Base-by-base conservation (phyloP, 2,113 vertebrate genomes). In the Gasterosteus aculeatus region DNA sequence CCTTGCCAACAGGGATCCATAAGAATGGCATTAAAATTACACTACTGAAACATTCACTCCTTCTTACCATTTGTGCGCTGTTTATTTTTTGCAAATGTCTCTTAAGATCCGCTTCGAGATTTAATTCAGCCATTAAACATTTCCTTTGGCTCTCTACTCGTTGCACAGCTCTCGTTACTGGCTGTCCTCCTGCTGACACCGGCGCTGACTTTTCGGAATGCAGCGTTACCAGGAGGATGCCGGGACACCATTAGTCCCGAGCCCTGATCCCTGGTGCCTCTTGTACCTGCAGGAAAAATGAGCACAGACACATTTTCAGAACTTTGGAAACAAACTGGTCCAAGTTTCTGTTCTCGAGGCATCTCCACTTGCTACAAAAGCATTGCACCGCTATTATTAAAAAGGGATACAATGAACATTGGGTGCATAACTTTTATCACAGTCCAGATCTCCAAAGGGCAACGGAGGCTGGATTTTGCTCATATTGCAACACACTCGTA, bases 331-430 rank as follows among this genome's bases (percentile, higher is more conserved):
- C 49, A n/a, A 22, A 9, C n/a, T 7, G 47, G 6, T 49, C 6
- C 47, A 18, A 18, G 8, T 49, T 19, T 19, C 47, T 19, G 47
- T 49, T 49, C 47, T 49, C 7, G 47, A 8, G 6, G 19, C 47
- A 49, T 51, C 47, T 18, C 47, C 19, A 49, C 16, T 47, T 6
- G 46, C 46, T 41, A 46, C 31, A n/a, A 39, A 42, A 19, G 12
- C 19, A 15, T 70, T 56, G 56, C 72, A 8, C 59, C 19, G 53
- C 22, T 46, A n/a, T 82, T 71, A 73, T 29, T 35, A 49, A 59
- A 44, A 62, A 39, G 16, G n/a, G 7, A 16, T 46, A 57, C 64
- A 39, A 41, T 56, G 31, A 75, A 72, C 10, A 38, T 63, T 54
- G 44, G 16, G 19, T 26, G 68, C 46, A 18, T 7, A 7, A 82